Conservation (phyloP, 2,888 invertebrate genomes). For the Julus scandinavius region DNA sequence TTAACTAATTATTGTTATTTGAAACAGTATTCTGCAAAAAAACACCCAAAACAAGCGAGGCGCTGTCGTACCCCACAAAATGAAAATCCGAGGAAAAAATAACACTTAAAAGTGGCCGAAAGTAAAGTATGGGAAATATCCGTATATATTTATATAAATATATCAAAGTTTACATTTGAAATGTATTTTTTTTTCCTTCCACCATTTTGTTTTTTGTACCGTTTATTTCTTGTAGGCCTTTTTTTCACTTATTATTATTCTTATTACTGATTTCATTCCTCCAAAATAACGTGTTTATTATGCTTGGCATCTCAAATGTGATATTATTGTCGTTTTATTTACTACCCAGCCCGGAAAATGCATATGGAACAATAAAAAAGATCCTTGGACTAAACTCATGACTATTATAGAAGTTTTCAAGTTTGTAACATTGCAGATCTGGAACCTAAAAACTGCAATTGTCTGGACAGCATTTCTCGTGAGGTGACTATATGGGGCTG, state of each 20-base stretch:
- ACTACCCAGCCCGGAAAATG: constrained; percentile 21
- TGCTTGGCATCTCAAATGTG: constrained; percentile 33
- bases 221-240: not conserved
- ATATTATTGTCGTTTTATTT: constrained; percentile 33
- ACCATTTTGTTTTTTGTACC: not conserved
- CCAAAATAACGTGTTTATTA: not conserved
- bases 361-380: constrained; percentile 12
- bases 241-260: not conserved
- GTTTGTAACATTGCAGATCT: not conserved
- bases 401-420: not conserved
- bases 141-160: constrained; percentile 4
- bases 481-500: too few relatives aligned
- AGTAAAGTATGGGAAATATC: not conserved
- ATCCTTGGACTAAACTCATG: not conserved
- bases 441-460: too few relatives aligned
- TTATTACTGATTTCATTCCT: constrained; percentile 18
- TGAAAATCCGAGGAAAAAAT: not conserved
- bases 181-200: not conserved
- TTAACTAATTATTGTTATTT: not conserved
- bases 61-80: not conserved
- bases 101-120: not conserved
- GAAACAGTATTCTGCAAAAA: not conserved
- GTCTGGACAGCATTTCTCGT: too few relatives aligned
- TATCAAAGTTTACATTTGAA: constrained; percentile 5
- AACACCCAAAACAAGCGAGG: not conserved